phyloP scores from a whole-genome alignment of 1,140 invertebrate genomes.

The Wasmannia auropunctata region DNA sequence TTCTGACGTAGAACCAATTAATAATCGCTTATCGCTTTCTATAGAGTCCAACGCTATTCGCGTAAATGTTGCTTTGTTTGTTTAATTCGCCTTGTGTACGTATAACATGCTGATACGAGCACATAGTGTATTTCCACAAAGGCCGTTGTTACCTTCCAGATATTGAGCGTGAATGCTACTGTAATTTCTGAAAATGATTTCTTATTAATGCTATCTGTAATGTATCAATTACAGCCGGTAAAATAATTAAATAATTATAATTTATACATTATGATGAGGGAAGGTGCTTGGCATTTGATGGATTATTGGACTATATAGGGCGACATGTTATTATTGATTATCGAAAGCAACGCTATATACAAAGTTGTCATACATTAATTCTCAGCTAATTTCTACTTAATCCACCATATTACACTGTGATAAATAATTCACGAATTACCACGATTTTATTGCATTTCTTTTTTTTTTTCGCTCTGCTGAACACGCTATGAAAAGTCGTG shows the following conservation, averaged over 20 bases:
- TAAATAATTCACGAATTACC: constrained; percentile 18
- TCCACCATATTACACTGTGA: background rate
- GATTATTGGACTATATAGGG: constrained; percentile 2
- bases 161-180: constrained; percentile 15
- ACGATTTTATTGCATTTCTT: constrained; percentile 9
- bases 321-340: background rate
- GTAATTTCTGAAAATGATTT: constrained; percentile 39
- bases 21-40: constrained; percentile 54
- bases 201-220: constrained; percentile 35
- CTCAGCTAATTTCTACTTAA: background rate
- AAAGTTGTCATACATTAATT: constrained; percentile 9
- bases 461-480: constrained; percentile 1
- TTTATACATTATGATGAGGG: background rate
- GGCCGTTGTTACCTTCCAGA: constrained; percentile 1
- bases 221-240: constrained; percentile 2
- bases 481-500: constrained; percentile 37
- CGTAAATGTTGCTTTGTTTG: constrained; percentile 45
- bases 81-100: constrained; percentile 40
- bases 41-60: constrained; percentile 26
- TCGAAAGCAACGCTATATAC: background rate
- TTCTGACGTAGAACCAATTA: constrained; percentile 48
- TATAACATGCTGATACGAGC: constrained; percentile 44
- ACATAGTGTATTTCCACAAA: constrained; percentile 19
- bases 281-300: background rate
- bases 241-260: constrained; percentile 44